phyloP scores from a whole-genome alignment of 2,888 invertebrate species.

The Cerastoderma edule region DNA sequence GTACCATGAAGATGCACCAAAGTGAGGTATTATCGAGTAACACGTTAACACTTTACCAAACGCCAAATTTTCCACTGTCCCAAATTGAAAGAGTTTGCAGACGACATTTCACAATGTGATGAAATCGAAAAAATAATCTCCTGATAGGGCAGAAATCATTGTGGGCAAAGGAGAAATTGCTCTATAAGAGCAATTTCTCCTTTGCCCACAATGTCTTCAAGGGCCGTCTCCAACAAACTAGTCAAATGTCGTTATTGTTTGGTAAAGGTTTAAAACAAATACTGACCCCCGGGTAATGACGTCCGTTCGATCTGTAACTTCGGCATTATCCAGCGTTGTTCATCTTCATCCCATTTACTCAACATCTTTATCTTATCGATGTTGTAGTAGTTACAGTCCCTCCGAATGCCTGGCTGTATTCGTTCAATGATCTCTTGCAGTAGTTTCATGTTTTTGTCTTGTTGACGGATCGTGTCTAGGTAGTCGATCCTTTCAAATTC shows the following conservation, averaged over 20 bases:
- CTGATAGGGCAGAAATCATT: no score
- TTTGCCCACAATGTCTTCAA: background rate
- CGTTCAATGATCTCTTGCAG: constrained; percentile 84
- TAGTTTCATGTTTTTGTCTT: constrained; percentile 89
- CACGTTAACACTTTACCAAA: no score
- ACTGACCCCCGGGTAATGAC: constrained; percentile 86
- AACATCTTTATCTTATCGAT: constrained; percentile 88
- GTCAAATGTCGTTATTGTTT: no score
- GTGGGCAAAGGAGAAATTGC: no score
- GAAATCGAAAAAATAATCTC: no score
- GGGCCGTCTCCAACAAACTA: no score
- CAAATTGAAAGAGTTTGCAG: no score
- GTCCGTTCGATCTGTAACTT: constrained; percentile 88
- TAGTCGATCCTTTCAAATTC: constrained; percentile 92
- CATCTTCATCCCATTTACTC: constrained; percentile 90
- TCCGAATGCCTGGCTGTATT: constrained; percentile 88
- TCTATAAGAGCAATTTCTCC: background rate
- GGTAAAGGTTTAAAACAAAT: no score
- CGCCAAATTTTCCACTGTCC: no score
- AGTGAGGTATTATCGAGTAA: no score
- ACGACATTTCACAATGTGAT: no score
- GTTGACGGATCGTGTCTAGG: constrained; percentile 90
- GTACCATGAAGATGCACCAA: no score
- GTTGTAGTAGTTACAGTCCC: constrained; percentile 91
- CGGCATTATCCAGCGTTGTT: constrained; percentile 89